Evolutionary conservation across 2,888 invertebrate genomes (phyloP).

Genomic region (Lycia hirtaria): DNA sequence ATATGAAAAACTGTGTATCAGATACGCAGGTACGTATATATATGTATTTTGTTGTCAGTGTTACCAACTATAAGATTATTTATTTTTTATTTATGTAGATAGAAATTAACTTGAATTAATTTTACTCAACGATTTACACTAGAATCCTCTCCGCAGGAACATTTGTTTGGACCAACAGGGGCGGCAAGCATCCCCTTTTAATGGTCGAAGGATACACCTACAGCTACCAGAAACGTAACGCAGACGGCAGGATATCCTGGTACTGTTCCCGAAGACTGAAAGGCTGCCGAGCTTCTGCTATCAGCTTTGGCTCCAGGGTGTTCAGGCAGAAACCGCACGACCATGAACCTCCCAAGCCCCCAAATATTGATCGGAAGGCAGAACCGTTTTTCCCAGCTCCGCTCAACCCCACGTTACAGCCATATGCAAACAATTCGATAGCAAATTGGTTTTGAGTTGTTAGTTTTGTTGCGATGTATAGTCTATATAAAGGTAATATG

Average conservation of each 20-base stretch:
- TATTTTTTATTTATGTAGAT: background rate
- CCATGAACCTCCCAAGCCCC: slow-evolving; percentile 60
- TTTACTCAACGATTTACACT: background rate
- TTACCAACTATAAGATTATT: too few species aligned
- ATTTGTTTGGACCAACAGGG: slow-evolving; percentile 76
- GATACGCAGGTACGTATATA: too few species aligned
- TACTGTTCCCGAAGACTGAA: slow-evolving; percentile 76
- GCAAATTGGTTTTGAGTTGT: background rate
- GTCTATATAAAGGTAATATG: too few species aligned
- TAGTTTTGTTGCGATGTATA: too few species aligned
- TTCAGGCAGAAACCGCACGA: slow-evolving; percentile 66
- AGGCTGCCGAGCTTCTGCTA: slow-evolving; percentile 74
- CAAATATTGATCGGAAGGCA: background rate
- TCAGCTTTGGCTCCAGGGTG: slow-evolving; percentile 65
- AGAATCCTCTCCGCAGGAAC: slow-evolving; percentile 56
- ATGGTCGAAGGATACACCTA: slow-evolving; percentile 72
- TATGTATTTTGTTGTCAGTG: too few species aligned
- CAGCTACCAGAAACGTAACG: slow-evolving; percentile 77
- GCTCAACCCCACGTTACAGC: slow-evolving; percentile 45
- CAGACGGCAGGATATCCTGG: slow-evolving; percentile 76
- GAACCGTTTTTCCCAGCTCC: slow-evolving; percentile 1
- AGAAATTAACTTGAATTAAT: background rate
- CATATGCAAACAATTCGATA: background rate
- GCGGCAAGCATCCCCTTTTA: slow-evolving; percentile 75
- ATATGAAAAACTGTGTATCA: too few species aligned